Evolutionary conservation across 2,113 vertebrate genomes (phyloP), one percentile per base, ranked within the genome.

Genomic region (Gopherus evgoodei): DNA sequence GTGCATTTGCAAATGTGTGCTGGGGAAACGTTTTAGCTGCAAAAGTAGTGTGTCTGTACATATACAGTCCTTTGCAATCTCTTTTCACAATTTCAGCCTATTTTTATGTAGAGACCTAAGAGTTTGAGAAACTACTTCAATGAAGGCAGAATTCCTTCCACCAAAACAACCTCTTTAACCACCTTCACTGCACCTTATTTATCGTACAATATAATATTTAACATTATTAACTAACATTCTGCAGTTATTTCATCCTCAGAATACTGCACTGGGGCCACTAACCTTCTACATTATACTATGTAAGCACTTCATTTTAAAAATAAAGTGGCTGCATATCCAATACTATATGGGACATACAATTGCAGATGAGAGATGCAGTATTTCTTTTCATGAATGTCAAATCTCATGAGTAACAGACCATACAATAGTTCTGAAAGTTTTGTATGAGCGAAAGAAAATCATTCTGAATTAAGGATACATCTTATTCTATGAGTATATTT

Each of bases 1-100:
- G 29, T 62, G 59, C 29, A 62, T 62, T 59, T 29, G 57, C 57
- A 59, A 59, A 97, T 47, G 90, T 96, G 97, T 97, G 94, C 85
- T 35, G 59, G 59, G 29, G 11, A 62, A 29, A 86, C 94, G 97
- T 97, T 98, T 98, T 95, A 93, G 97, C 87, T 98, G 98, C 97
- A 98, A 96, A 89, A 95, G 49, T 54, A 84, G 90, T 0, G 0
- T 88, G 62, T 57, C 79, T 54, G 21, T 76, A 44, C 5, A 76
- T 22, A 76, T 22, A 76, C 21, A 78, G 11, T 78, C 42, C 42
- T 27, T 42, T 78, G 38, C 38, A 78, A 47, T 78, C 75, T 76
- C 42, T 47, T 72, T 38, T 78, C 24, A 78, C 38, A 24, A 78
- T 78, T 27, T 47, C 75, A 78, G 75, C 27, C 42, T 76, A 24